These are phyloP conservation scores for Muscina levida DNA, from an alignment of 2,888 invertebrate species.

Conservation along the genomic window DNA sequence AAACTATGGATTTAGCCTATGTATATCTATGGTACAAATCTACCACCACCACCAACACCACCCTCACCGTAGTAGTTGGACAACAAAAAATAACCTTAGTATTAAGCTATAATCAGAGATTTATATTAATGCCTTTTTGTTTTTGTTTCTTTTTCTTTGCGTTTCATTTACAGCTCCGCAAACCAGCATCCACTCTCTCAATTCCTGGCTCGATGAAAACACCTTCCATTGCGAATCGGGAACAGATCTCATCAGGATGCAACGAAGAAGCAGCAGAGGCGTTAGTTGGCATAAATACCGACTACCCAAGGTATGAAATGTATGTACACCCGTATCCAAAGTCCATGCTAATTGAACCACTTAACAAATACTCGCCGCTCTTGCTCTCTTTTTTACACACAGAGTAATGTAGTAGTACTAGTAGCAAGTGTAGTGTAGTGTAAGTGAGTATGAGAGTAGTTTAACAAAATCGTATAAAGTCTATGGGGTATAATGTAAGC, in stretches of 20 bases:
- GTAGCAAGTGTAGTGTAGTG: conserved; percentile 15
- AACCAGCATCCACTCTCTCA: conserved; percentile 98
- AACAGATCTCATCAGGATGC: conserved; percentile 83
- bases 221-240: conserved; percentile 82
- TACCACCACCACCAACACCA: too few species aligned
- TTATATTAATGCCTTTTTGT: conserved; percentile 10
- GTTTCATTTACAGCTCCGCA: conserved; percentile 87
- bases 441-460: conserved; percentile 9
- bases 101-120: not conserved
- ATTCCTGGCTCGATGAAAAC: conserved; percentile 96
- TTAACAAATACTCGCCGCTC: not conserved
- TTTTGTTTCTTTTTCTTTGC: conserved; percentile 24
- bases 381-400: too few species aligned
- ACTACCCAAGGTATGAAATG: conserved; percentile 86
- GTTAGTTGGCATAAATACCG: conserved; percentile 93
- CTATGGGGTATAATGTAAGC: conserved; percentile 6
- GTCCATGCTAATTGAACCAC: conserved; percentile 53
- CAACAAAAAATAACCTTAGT: too few species aligned
- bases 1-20: too few species aligned
- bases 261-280: conserved; percentile 93
- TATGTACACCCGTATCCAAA: conserved; percentile 72
- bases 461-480: not conserved
- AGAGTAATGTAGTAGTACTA: too few species aligned
- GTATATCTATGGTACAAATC: too few species aligned
- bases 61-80: too few species aligned